Base-by-base conservation (phyloP, 2,113 vertebrate genomes). In the Eubucco bourcierii region DNA sequence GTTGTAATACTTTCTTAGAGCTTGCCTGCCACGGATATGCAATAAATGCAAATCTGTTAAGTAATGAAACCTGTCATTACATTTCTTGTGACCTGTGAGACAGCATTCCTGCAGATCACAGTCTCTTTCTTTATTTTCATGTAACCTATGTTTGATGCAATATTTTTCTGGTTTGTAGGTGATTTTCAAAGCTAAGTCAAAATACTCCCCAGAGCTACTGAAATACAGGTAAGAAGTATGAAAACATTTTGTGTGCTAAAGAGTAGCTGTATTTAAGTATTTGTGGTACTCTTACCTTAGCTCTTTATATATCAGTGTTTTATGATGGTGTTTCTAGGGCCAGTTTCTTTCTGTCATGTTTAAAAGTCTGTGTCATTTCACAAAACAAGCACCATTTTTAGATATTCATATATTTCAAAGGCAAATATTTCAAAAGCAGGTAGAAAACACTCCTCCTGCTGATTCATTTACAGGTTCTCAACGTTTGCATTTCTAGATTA, bases 121-220 rank as follows among this genome's bases (percentile, higher is more conserved):
- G 11, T 1, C 2, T 84, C 53, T 87, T 83, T 85, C 31, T 81
- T 64, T 79, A 67, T 46, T 78, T 71, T 50, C 3, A 6, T 46
- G 27, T 31, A 15, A 41, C n/a, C 31, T 34, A 9, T 52, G 20
- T 71, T 72, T 93, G 72, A 93, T 83, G 75, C 60, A 71, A 18
- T 88, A 12, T 72, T 82, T 88, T 90, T 81, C 75, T 94, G 23
- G 94, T 93, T 97, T 95, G 64, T 98, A 99, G 99, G 99, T 99
- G 84, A 98, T 99, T 96, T 99, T 99, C 96, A 99, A 99, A 97
- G 99, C 98, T 58, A 99, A 99, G 96, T 99, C 98, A 15, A 99
- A 99, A 91, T 99, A 99, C 72, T 98, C 98, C 80, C 99, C 99
- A 79, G 99, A 99, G 88, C 97, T 99, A 79, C 96, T 98, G 92